Evolutionary conservation across 2,888 invertebrate species (phyloP), one percentile per base, ranked within the genome.

Genomic region (Graphium colonna): DNA sequence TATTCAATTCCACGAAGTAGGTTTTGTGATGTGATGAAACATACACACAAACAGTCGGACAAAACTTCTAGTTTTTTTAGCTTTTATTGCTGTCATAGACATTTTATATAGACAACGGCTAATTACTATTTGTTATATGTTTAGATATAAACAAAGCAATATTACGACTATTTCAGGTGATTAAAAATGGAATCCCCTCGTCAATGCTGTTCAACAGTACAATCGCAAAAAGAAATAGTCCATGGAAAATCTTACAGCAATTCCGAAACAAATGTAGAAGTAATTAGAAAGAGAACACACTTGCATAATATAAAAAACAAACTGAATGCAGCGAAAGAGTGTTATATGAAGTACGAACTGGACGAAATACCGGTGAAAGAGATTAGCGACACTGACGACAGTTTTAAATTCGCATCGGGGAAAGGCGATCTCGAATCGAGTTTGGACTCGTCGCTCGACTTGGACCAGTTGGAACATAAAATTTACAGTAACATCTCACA

Each of bases 351-450:
- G 55, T 84, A 80, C 45, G 79, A 81, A 33, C 75, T 77, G 42
- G 82, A 85, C 45, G 77, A 75, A 60, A 51, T 77, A 3, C 83
- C 83, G 0, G 82, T 82, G 7, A 82, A 76, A 67, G 84, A 85
- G 21, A 56, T 57, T 9, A 55, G 45, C 18, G 57, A 56, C 13
- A 57, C 52, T 16, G 57, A 54, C 7, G 54, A 62, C 31, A 50
- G 59, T 48, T 68, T 64, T 1, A 67, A 60, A 16, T 60, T 61
- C 16, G 57, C 57, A 26, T 47, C 28, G 16, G 63, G 58, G 1
- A 65, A 59, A 39, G 63, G 59, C 3, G 66, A 59, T 8, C 63
- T 62, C 50, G 56, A 56, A 8, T 52, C 18, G 42, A 51, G 59
- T 16, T 73, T 76, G 0, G 54, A 82, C 5, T 80, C 80, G 0